Evolutionary conservation across 1,140 invertebrate genomes (phyloP).

Genomic region (Phthorimaea operculella): DNA sequence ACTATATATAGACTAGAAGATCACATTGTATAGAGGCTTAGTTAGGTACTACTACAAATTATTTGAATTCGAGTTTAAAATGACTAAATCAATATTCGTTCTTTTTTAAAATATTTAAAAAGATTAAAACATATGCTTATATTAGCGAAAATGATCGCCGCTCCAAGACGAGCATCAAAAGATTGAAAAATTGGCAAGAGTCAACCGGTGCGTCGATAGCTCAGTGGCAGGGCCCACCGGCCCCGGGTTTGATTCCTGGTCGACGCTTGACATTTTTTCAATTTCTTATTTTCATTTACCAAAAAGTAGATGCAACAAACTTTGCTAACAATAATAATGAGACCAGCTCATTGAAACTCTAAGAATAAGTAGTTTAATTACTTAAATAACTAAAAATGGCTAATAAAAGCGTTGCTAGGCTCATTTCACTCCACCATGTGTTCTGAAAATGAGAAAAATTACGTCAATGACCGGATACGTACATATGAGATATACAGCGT

Average conservation of each 20-base stretch:
- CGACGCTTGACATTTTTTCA: too few relatives aligned
- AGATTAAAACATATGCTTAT: not conserved
- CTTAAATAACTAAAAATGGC: not conserved
- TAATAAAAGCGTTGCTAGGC: not conserved
- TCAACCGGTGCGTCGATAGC: too few relatives aligned
- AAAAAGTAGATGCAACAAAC: too few relatives aligned
- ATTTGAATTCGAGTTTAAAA: not conserved
- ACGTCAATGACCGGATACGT: not conserved
- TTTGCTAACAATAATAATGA: slow-evolving; percentile 12
- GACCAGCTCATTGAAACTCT: slow-evolving; percentile 1
- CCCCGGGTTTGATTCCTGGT: too few relatives aligned
- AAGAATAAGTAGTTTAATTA: slow-evolving; percentile 4
- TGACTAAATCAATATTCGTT: not conserved
- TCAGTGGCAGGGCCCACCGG: too few relatives aligned
- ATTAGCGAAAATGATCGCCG: too few relatives aligned
- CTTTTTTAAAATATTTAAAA: not conserved
- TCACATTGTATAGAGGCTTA: slow-evolving; percentile 54
- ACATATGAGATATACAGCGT: too few relatives aligned
- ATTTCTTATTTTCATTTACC: too few relatives aligned
- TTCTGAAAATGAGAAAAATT: slow-evolving; percentile 35
- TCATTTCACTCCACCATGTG: slow-evolving; percentile 52
- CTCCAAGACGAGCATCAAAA: too few relatives aligned
- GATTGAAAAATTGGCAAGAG: too few relatives aligned
- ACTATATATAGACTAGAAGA: slow-evolving; percentile 57
- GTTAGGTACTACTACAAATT: slow-evolving; percentile 18